These are phyloP conservation scores for Drosophila trichaetosa DNA, from an alignment of 2,888 invertebrate species.

Conservation along the genomic window DNA sequence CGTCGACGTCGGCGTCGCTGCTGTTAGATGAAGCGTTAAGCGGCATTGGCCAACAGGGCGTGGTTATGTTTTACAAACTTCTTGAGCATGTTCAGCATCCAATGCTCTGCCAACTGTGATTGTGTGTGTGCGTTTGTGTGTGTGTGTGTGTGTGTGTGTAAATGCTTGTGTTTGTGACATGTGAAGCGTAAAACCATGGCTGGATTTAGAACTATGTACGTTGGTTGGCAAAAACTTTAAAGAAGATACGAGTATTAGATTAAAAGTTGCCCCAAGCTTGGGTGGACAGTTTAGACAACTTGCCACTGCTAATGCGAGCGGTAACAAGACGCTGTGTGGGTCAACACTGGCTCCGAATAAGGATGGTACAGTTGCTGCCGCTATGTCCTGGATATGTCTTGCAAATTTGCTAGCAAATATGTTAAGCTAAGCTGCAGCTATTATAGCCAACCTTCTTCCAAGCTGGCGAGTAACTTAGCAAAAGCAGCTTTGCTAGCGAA, in stretches of 20 bases:
- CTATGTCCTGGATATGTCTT: slow-evolving; percentile 58
- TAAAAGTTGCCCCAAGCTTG: slow-evolving; percentile 69
- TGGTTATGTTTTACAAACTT: slow-evolving; percentile 77
- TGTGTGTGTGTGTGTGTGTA: slow-evolving; percentile 11
- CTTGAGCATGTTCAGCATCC: slow-evolving; percentile 77
- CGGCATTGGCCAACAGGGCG: slow-evolving; percentile 65
- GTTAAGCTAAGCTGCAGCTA: slow-evolving; percentile 44
- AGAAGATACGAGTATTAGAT: slow-evolving; percentile 76
- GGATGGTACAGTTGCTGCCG: slow-evolving; percentile 9
- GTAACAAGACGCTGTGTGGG: slow-evolving; percentile 56
- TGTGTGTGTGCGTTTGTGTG: slow-evolving; percentile 31
- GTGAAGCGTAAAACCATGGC: slow-evolving; percentile 79
- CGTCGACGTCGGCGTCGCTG: slow-evolving; percentile 18
- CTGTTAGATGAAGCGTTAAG: slow-evolving; percentile 70
- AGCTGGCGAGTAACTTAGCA: slow-evolving; percentile 16
- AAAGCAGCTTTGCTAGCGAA: slow-evolving; percentile 25
- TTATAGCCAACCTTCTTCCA: slow-evolving; percentile 16
- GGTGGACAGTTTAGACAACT: slow-evolving; percentile 78
- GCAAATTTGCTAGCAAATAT: slow-evolving; percentile 70
- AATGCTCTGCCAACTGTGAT: slow-evolving; percentile 41
- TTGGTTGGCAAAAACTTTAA: slow-evolving; percentile 71
- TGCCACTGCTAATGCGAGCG: slow-evolving; percentile 66
- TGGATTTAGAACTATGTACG: slow-evolving; percentile 78
- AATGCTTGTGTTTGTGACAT: slow-evolving; percentile 70
- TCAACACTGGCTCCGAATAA: slow-evolving; percentile 21